Base-by-base conservation (phyloP, 1,140 invertebrate species). In the Varroa destructor region DNA sequence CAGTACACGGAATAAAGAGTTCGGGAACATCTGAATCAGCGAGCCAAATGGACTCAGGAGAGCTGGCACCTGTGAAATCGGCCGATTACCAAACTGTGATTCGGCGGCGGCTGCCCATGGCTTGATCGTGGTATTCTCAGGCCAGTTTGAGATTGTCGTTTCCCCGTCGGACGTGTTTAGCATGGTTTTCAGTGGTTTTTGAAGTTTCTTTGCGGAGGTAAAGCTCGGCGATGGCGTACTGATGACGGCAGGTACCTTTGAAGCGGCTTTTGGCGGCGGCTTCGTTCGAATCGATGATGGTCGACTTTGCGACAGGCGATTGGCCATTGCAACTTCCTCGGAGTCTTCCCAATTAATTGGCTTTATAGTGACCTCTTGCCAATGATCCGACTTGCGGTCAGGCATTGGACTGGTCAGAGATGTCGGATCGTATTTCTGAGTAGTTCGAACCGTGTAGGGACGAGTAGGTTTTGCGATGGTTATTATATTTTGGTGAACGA, bases 381-480 rank as follows among this genome's bases (percentile, higher is more conserved):
- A 51, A 8, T 51, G 46, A 51, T 51, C 46, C 46, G 46, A 51
- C 46, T 8, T 8, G 8, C 46, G 3, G 8, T 51, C 46, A 8
- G 46, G 46, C 46, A 51, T 51, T 8, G 46, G 46, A 8, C 46
- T 51, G 46, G 46, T 51, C 46, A 8, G 8, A 3, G 46, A 51
- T 51, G 46, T 5, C 46, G 46, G 46, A 51, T 51, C 8, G 61
- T 67, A 67, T 37, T 67, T 67, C 37, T 67, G 12, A n/a, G 61
- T 67, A 1, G 61, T 12, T 40, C 10, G 10, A 46, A 67, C 8
- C 61, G 46, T 40, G 61, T 36, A 67, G 1, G 61, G 61, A 25
- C 61, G 61, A 2, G 61, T 67, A n/a, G 61, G 61, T 40, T 67
- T 67, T 1, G 61, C 61, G 37, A 67, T 67, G n/a, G 61, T 67